A percentile compares a stretch with the other conserved stretches of the same genome.
phyloP scores from a whole-genome alignment of 2,888 invertebrate genomes.

The Pemphredon lugubris region DNA sequence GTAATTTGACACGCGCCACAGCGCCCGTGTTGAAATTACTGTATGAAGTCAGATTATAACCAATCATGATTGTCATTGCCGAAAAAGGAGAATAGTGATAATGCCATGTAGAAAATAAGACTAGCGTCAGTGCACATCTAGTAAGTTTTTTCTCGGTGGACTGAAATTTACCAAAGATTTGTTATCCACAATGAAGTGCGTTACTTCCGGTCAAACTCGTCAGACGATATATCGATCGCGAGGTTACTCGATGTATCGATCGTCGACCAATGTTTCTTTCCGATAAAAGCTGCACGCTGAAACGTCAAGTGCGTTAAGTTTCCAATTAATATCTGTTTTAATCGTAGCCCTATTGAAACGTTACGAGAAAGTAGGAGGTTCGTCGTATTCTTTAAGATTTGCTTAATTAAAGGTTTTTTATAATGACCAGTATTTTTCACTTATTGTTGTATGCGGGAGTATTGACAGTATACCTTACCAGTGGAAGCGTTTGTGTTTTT shows the following conservation, averaged over 20 bases:
- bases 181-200: too few relatives aligned
- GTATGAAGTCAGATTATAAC: too few relatives aligned
- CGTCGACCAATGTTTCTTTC: constrained; percentile 40
- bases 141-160: too few relatives aligned
- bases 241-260: constrained; percentile 20
- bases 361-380: constrained; percentile 56
- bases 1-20: too few relatives aligned
- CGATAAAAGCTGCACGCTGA: constrained; percentile 19
- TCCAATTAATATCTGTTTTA: constrained; percentile 61
- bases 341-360: constrained; percentile 55
- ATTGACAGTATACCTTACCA: constrained; percentile 21
- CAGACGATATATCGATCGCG: constrained; percentile 48
- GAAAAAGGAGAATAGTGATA: too few relatives aligned
- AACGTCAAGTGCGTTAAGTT: constrained; percentile 52
- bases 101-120: too few relatives aligned
- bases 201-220: constrained; percentile 36
- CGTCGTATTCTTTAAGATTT: constrained; percentile 39
- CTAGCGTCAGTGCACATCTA: too few relatives aligned
- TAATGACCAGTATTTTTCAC: constrained; percentile 31
- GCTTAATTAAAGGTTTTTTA: constrained; percentile 1
- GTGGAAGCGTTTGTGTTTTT: constrained; percentile 8
- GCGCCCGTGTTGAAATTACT: too few relatives aligned
- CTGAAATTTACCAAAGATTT: too few relatives aligned
- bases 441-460: constrained; percentile 2
- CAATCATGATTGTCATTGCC: too few relatives aligned